Conservation (phyloP, 2,797 vertebrate genomes). For the Acanthurus lineatus region DNA sequence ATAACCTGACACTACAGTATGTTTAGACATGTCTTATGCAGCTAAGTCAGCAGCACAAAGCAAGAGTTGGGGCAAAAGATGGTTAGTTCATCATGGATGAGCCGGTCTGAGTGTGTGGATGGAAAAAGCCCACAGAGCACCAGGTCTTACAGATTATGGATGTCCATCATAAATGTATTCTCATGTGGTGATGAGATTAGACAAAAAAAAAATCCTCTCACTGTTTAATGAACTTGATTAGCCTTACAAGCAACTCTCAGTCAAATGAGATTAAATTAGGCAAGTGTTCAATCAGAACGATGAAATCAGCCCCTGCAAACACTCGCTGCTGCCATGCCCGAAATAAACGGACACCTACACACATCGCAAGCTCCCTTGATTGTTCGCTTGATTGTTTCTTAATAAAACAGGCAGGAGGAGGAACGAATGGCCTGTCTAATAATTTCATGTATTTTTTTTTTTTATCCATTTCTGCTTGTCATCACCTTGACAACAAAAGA, state of each 20-base stretch:
- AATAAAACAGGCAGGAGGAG: slow-evolving; percentile 52
- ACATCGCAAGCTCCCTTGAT: slow-evolving; percentile 25
- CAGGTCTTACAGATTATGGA: neutral
- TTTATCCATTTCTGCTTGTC: slow-evolving; percentile 35
- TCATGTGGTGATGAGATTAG: neutral
- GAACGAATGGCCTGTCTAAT: slow-evolving; percentile 27
- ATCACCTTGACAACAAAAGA: slow-evolving; percentile 44
- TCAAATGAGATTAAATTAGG: slow-evolving; percentile 39
- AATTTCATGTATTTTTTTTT: slow-evolving; percentile 31
- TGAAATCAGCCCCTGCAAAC: slow-evolving; percentile 22
- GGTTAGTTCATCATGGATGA: neutral
- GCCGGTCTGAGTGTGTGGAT: neutral
- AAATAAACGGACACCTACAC: slow-evolving; percentile 39
- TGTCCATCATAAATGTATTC: slow-evolving; percentile 10
- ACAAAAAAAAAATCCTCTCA: neutral
- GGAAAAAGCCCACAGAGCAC: neutral
- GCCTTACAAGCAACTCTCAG: slow-evolving; percentile 24
- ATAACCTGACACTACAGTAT: no score
- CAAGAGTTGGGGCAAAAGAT: no score
- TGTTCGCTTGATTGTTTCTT: slow-evolving; percentile 55
- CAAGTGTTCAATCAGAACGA: slow-evolving; percentile 41
- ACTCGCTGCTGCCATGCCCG: slow-evolving; percentile 13
- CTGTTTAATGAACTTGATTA: slow-evolving; percentile 48
- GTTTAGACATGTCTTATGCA: no score
- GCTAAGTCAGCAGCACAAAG: no score